A percentile compares a stretch with the other conserved stretches of the same genome.
phyloP scores from a whole-genome alignment of 1,140 invertebrate species.

The Gonioctena quinquepunctata region DNA sequence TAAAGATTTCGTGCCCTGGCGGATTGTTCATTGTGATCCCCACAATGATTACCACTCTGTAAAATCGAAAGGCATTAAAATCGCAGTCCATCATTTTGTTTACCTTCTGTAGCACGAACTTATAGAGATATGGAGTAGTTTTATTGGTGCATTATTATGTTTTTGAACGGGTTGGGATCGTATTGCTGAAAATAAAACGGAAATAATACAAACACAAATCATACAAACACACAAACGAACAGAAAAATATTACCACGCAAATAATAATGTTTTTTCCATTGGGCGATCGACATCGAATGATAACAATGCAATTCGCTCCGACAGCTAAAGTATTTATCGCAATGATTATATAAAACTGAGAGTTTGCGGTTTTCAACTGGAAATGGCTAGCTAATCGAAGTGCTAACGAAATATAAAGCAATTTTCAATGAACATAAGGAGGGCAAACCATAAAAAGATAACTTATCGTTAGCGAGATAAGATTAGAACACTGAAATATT shows the following conservation, averaged over 20 bases:
- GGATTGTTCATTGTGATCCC: too few species aligned
- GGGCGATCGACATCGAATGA: not conserved
- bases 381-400: not conserved
- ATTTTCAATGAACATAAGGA: not conserved
- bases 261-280: not conserved
- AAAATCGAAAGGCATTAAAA: too few species aligned
- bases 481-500: constrained; percentile 3
- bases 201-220: not conserved
- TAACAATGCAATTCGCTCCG: not conserved
- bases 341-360: not conserved
- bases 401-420: not conserved
- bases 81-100: not conserved
- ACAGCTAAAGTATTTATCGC: not conserved
- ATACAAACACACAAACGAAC: not conserved
- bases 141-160: not conserved
- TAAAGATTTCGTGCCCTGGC: too few species aligned
- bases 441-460: constrained; percentile 1
- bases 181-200: not conserved
- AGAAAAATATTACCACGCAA: not conserved
- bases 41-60: too few species aligned
- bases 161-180: not conserved
- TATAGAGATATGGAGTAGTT: not conserved
- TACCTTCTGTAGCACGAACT: not conserved
- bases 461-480: not conserved
- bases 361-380: not conserved